These are phyloP conservation scores for Mormyrus proboscirostris DNA, from an alignment of 2,797 vertebrate genomes.

Conservation along the genomic window DNA sequence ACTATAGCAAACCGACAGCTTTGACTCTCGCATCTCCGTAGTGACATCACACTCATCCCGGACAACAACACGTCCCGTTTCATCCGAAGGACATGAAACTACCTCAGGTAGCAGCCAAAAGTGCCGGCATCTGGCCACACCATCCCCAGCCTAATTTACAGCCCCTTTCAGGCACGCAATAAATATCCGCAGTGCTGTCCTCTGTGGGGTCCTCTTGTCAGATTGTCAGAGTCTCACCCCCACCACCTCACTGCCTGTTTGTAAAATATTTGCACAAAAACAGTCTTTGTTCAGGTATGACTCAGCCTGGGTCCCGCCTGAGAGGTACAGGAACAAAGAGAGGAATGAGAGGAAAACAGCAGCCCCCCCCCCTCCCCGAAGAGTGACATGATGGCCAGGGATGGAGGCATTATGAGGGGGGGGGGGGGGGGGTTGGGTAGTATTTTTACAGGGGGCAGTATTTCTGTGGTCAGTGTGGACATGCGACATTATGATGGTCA, in stretches of 20 bases:
- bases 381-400: no score
- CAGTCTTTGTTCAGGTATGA: not conserved
- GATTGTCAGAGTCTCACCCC: not conserved
- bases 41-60: slow-evolving; percentile 24
- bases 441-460: not conserved
- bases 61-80: slow-evolving; percentile 41
- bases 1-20: slow-evolving; percentile 1
- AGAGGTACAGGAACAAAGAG: not conserved
- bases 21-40: not conserved
- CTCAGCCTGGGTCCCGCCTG: not conserved
- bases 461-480: not conserved
- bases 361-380: not conserved
- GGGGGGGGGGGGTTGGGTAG: not conserved
- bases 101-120: slow-evolving; percentile 42
- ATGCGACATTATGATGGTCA: not conserved
- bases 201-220: slow-evolving; percentile 43
- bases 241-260: not conserved
- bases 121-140: slow-evolving; percentile 56
- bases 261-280: not conserved
- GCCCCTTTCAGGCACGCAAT: slow-evolving; percentile 55
- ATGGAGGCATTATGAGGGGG: no score
- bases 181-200: slow-evolving; percentile 57
- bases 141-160: slow-evolving; percentile 63
- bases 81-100: slow-evolving; percentile 58
- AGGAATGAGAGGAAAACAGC: not conserved